Evolutionary conservation across 1,140 invertebrate species (phyloP).

Genomic region (Lucilia sericata): DNA sequence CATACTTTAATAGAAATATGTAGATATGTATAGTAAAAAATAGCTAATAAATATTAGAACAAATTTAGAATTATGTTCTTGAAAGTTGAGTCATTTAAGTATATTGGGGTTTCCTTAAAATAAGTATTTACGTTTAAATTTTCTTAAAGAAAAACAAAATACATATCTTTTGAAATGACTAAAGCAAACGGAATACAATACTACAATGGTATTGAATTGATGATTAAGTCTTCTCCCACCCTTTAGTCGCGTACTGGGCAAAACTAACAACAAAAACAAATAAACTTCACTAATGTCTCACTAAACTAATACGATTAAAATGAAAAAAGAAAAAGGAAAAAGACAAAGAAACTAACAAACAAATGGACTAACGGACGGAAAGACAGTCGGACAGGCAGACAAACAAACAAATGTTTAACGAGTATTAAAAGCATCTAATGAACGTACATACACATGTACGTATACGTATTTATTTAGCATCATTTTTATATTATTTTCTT

Average conservation of each 20-base stretch:
- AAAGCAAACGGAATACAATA: background rate
- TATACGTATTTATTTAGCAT: too few relatives aligned
- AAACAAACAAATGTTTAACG: background rate
- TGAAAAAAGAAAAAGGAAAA: background rate
- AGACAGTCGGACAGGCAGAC: background rate
- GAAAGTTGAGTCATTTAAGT: background rate
- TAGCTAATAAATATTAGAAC: too few relatives aligned
- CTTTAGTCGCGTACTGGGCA: background rate
- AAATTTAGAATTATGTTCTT: too few relatives aligned
- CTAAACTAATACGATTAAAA: slow-evolving; percentile 22
- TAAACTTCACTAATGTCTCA: slow-evolving; percentile 7
- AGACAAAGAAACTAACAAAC: background rate
- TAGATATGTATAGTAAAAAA: too few relatives aligned
- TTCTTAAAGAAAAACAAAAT: background rate
- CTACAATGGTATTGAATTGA: background rate
- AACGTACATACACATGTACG: too few relatives aligned
- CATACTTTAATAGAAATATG: too few relatives aligned
- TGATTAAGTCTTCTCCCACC: background rate
- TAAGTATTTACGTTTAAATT: background rate
- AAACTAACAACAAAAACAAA: slow-evolving; percentile 2
- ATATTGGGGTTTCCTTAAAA: background rate
- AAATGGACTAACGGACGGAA: background rate
- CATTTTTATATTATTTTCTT: too few relatives aligned
- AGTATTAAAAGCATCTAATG: too few relatives aligned
- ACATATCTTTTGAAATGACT: background rate